Evolutionary conservation across 2,888 invertebrate species (phyloP).

Genomic region (Brachycybe producta): DNA sequence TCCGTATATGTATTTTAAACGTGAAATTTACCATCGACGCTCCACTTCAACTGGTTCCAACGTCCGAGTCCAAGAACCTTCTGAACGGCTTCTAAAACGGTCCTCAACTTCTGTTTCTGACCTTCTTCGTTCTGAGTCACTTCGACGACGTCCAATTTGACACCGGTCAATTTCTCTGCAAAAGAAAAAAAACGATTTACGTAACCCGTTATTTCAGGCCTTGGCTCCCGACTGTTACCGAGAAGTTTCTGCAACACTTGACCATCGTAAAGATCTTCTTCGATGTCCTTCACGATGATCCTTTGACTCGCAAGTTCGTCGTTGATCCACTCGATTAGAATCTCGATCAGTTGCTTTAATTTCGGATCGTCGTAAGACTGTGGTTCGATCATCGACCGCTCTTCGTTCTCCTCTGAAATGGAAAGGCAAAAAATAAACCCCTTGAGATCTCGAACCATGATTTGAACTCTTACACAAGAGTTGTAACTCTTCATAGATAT

Average conservation of each 20-base stretch:
- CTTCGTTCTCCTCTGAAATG: slow-evolving; percentile 82
- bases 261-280: slow-evolving; percentile 95
- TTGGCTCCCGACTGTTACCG: too few relatives aligned
- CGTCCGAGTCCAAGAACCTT: slow-evolving; percentile 55
- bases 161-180: slow-evolving; percentile 68
- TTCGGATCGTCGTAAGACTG: slow-evolving; percentile 74
- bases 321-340: slow-evolving; percentile 95
- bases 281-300: slow-evolving; percentile 91
- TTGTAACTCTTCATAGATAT: too few relatives aligned
- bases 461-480: slow-evolving; percentile 23
- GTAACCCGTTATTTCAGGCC: too few relatives aligned
- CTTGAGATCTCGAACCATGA: too few relatives aligned
- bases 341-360: slow-evolving; percentile 65
- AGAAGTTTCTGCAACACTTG: slow-evolving; percentile 68
- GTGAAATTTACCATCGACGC: slow-evolving; percentile 53
- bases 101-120: slow-evolving; percentile 82
- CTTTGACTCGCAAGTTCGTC: slow-evolving; percentile 91
- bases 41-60: slow-evolving; percentile 82
- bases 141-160: slow-evolving; percentile 89
- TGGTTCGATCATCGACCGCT: slow-evolving; percentile 87
- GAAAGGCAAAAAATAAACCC: slow-evolving; percentile 12
- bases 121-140: slow-evolving; percentile 97
- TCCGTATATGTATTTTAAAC: background rate
- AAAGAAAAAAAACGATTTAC: slow-evolving; percentile 28
- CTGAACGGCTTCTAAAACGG: slow-evolving; percentile 79